Conservation (phyloP, 2,113 vertebrate species). For the Amphiprion ocellaris region DNA sequence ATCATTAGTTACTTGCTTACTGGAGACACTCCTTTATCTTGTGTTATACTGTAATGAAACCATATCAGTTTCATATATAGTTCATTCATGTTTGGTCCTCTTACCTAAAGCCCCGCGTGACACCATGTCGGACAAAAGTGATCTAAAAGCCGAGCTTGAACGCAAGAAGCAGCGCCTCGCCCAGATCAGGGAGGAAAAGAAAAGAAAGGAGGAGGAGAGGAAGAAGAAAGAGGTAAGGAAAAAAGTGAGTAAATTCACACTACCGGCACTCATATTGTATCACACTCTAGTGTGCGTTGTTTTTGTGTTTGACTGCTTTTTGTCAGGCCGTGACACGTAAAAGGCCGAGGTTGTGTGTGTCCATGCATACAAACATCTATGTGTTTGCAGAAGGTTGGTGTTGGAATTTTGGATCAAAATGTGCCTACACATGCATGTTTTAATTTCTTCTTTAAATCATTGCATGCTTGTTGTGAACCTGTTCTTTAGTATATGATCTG, state of each 20-base stretch:
- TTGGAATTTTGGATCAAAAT: conserved; percentile 39
- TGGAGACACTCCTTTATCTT: neutral
- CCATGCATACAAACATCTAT: conserved; percentile 38
- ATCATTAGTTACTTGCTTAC: neutral
- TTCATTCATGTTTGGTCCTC: conserved; percentile 7
- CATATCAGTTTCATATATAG: neutral
- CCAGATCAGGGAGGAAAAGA: conserved; percentile 98
- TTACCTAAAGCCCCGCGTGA: conserved; percentile 44
- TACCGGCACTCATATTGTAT: conserved; percentile 32
- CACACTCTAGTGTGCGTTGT: conserved; percentile 24
- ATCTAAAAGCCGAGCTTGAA: conserved; percentile 98
- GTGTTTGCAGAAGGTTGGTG: conserved; percentile 53
- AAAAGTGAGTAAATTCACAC: conserved; percentile 68
- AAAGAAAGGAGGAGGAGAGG: conserved; percentile 97
- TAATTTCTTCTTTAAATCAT: neutral
- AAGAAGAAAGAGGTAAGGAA: conserved; percentile 96
- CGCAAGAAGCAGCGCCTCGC: conserved; percentile 98
- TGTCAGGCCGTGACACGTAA: conserved; percentile 48
- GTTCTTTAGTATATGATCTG: neutral
- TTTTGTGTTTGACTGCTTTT: conserved; percentile 48
- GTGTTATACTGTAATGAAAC: conserved; percentile 6
- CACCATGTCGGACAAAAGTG: conserved; percentile 98
- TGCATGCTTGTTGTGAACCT: neutral
- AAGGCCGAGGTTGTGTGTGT: conserved; percentile 53
- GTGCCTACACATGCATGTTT: conserved; percentile 25